Base-by-base conservation (phyloP, 53 echinoderm and acorn worm genomes). In the Henricia sp. region DNA sequence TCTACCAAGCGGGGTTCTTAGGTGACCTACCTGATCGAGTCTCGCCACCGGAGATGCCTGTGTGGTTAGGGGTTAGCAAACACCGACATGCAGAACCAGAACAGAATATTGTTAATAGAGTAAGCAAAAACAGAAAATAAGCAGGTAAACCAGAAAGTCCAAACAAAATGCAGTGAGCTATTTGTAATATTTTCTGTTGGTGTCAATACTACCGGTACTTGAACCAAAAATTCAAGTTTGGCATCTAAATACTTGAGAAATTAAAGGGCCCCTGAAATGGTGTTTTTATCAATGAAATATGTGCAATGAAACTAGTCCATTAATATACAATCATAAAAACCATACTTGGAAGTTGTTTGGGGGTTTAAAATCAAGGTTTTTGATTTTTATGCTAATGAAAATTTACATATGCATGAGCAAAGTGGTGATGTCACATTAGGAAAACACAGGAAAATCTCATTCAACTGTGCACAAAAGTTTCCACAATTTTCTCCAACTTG, bases 1-100 rank as follows among this genome's bases (percentile, higher is more conserved):
- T 40, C 43, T 70, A 51, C 19, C 23, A 28, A 17, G 59, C 60
- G 14, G 24, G 44, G 59, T 59, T 25, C 57, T 62, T 23, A 60
- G 35, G 77, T 42, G 17, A 80, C 80, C 80, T 80, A 80, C 80
- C 80, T 64, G 16, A 64, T 46, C 80, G 21, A 80, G 30, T 80
- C 57, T 57, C 64, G 46, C 50, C 44, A 64, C 35, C 5, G 64
- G 80, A 80, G 64, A 34, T 48, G 23, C 28, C 80, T 80, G 80
- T 33, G 30, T 12, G 80, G 62, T 80, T 80, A 80, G 64, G 50
- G 71, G 37, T 80, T 63, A 80, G 34, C 62, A 80, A 48, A 64
- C 63, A 80, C 46, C 62, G 50, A 64, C 64, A 80, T 35, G 64
- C 80, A 64, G 64, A 80, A 32, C 43, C 64, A 80, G 80, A 80